Conservation (phyloP, 2,797 vertebrate genomes). For the Nyctibius grandis region DNA sequence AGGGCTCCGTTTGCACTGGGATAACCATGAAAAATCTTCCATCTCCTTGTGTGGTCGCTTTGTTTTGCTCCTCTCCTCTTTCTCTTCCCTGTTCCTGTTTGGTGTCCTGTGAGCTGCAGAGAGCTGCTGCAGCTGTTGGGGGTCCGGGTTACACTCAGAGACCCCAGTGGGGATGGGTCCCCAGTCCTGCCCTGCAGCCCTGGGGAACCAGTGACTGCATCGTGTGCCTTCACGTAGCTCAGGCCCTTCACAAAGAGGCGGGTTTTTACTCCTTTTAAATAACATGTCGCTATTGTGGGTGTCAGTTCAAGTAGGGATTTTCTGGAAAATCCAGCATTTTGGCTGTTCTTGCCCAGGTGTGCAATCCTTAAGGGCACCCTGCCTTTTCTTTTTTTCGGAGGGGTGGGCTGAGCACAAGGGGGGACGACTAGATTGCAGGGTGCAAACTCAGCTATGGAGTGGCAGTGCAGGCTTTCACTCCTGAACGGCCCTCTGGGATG, state of each 20-base stretch:
- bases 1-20: not conserved
- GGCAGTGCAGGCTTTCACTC: not conserved
- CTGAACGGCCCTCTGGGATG: not conserved
- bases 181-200: not conserved
- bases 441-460: not conserved
- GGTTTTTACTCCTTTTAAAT: not conserved
- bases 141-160: rapidly evolving
- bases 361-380: not conserved
- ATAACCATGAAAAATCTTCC: not conserved
- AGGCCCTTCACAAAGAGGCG: not conserved
- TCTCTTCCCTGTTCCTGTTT: no score
- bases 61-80: not conserved
- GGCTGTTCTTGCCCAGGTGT: not conserved
- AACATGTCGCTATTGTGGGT: not conserved
- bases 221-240: not conserved
- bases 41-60: rapidly evolving
- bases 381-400: not conserved
- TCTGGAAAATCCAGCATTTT: not conserved
- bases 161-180: no score
- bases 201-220: not conserved
- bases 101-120: not conserved
- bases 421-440: not conserved
- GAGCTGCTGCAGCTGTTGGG: not conserved
- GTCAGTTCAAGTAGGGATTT: not conserved
- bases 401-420: no score